Evolutionary conservation across 2,113 vertebrate genomes (phyloP).

Genomic region (Athene cunicularia): DNA sequence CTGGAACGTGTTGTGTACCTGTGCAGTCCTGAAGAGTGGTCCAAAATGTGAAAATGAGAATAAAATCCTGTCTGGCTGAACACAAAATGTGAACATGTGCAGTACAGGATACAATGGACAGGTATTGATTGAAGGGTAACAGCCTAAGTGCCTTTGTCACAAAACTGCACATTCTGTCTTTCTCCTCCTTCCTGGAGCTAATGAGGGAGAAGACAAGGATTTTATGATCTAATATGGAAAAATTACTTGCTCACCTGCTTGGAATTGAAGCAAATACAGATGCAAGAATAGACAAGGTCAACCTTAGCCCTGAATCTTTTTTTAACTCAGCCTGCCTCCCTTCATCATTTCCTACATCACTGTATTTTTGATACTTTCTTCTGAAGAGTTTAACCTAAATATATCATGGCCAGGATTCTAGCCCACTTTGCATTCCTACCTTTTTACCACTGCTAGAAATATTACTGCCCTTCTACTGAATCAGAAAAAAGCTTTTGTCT

Average conservation of each 20-base stretch:
- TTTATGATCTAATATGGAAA: neutral
- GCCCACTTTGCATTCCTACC: neutral
- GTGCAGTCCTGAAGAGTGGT: neutral
- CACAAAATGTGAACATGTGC: neutral
- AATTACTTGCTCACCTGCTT: neutral
- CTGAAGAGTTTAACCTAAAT: neutral
- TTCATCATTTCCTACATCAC: neutral
- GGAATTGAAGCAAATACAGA: neutral
- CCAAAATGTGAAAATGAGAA: neutral
- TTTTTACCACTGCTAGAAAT: neutral
- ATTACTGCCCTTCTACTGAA: neutral
- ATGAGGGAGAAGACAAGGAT: neutral
- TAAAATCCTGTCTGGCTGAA: neutral
- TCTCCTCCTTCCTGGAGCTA: neutral
- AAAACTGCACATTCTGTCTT: neutral
- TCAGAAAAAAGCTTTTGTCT: neutral
- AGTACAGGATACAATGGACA: neutral
- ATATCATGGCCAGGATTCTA: neutral
- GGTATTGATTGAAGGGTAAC: neutral
- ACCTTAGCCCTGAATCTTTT: neutral
- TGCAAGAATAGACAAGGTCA: neutral
- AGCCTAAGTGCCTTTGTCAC: neutral
- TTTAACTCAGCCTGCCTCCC: neutral
- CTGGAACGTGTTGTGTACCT: neutral
- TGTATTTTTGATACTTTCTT: neutral